Base-by-base conservation (phyloP, 1,140 invertebrate species). In the Nephila pilipes region DNA sequence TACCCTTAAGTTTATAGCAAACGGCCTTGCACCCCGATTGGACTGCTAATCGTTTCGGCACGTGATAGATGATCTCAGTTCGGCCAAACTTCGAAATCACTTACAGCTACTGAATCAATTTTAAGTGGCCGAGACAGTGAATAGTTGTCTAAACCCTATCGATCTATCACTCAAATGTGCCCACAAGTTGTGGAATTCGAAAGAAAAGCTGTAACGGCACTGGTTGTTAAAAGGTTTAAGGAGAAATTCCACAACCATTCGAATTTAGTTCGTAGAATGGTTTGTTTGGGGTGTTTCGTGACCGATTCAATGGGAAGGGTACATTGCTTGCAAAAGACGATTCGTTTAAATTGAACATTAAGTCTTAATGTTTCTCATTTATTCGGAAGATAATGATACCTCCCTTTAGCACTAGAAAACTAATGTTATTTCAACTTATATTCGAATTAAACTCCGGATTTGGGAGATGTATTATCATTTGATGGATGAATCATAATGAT, bases 131-230 rank as follows among this genome's bases (percentile, higher is more conserved):
- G 18, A 46, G 38, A 83, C 80, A 55, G 16, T 54, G 80, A 83
- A 83, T 83, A 83, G 80, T 46, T 29, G 38, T 83, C 80, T n/a
- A 14, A 55, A 55, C 22, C 38, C 46, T 22, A 25, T 83, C n/a
- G 38, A 83, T 83, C 80, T 55, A 83, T 83, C 80, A 83, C 80
- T 83, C 46, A 83, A 83, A 81, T 12, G 79, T n/a, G 0, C 5
- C n/a, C 36, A 10, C 22, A n/a, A 46, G 38, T 25, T 83, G 36
- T 46, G 38, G 25, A n/a, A n/a, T 83, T 54, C 5, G 10, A n/a
- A 18, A n/a, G 46, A 55, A n/a, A n/a, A 36, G 12, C 18, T 83
- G 46, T 1, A 25, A 55, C 8, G 46, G 38, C 38, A 25, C 0
- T 20, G 14, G 4, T 3, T 36, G 32, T 36, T 36, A n/a, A 29